Conservation (phyloP, 2,888 invertebrate genomes). For the Erpobdella octoculata region DNA sequence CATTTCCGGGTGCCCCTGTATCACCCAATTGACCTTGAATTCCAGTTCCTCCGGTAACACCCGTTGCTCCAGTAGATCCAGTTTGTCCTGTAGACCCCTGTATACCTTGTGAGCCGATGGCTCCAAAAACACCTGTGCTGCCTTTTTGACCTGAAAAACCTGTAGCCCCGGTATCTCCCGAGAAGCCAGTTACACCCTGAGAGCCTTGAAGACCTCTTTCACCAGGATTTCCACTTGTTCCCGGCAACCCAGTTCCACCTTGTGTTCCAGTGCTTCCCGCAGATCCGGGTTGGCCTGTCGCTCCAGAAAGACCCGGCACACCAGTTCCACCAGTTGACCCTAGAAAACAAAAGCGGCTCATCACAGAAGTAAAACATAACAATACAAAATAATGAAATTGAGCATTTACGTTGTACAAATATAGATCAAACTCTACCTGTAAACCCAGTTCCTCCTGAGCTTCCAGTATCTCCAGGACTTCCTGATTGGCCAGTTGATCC, state of each 20-base stretch:
- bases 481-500: conserved; percentile 31
- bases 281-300: not conserved
- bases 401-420: too few relatives aligned
- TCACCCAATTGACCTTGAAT: conserved; percentile 16
- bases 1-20: conserved; percentile 13
- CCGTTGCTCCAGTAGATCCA: conserved; percentile 21
- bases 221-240: conserved; percentile 29
- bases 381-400: too few relatives aligned
- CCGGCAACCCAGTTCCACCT: conserved; percentile 31
- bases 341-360: not conserved
- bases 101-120: conserved; percentile 13
- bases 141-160: conserved; percentile 19
- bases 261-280: conserved; percentile 1
- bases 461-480: not conserved
- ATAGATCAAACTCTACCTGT: not conserved
- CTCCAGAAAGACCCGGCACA: conserved; percentile 7
- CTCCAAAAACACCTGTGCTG: conserved; percentile 6
- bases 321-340: conserved; percentile 9
- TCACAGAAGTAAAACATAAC: too few relatives aligned
- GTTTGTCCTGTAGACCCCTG: conserved; percentile 26
- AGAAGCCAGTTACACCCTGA: conserved; percentile 8
- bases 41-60: conserved; percentile 9
- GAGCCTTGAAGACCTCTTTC: conserved; percentile 17
- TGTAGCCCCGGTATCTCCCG: conserved; percentile 14
- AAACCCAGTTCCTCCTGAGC: not conserved